These are phyloP conservation scores for Andrena chrysosceles DNA, from an alignment of 2,888 invertebrate species.

Conservation along the genomic window DNA sequence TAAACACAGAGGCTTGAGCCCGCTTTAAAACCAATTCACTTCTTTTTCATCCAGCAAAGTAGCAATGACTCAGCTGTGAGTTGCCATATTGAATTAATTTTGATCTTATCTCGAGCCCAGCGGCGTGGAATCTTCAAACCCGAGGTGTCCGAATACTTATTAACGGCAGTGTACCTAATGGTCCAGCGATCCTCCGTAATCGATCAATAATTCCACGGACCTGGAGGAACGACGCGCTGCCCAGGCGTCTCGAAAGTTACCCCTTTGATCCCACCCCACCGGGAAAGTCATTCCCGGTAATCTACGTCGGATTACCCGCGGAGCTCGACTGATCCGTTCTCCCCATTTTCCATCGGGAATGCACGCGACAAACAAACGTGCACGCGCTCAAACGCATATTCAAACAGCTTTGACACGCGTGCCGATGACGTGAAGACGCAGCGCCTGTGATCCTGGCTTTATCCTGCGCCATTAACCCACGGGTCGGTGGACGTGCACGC, in stretches of 20 bases:
- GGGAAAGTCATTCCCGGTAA: constrained; percentile 3
- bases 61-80: too few species aligned
- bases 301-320: background rate
- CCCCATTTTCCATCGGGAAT: background rate
- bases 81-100: too few species aligned
- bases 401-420: constrained; percentile 27
- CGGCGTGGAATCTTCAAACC: too few species aligned
- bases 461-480: background rate
- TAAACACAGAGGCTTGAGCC: too few species aligned
- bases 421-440: constrained; percentile 41
- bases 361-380: background rate
- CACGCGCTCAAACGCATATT: constrained; percentile 15
- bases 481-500: background rate
- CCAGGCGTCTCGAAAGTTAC: background rate
- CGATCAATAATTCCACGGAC: too few species aligned
- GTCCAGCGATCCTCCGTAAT: too few species aligned
- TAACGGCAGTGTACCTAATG: too few species aligned
- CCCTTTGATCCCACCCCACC: background rate
- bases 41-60: too few species aligned
- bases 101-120: too few species aligned
- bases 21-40: too few species aligned
- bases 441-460: constrained; percentile 19
- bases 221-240: too few species aligned
- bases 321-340: background rate
- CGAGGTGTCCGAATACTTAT: too few species aligned